Evolutionary conservation across 2,797 vertebrate genomes (phyloP), one percentile per base, ranked within the genome.

Genomic region (Gila robusta): DNA sequence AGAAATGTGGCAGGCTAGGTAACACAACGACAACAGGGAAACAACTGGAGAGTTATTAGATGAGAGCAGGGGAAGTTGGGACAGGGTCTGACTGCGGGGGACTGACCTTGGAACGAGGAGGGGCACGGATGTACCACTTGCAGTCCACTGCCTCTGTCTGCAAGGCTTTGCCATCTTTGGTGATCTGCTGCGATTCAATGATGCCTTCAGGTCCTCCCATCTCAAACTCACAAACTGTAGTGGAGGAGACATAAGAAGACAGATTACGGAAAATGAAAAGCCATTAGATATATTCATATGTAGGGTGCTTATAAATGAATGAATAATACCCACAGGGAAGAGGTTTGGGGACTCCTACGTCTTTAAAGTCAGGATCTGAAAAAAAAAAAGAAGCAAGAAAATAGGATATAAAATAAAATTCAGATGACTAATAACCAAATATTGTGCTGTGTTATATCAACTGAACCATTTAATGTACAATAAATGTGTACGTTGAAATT

Each of bases 331-430:
- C 96, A 99, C 98, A 97, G 96, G 98, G 97, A 91, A 99, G 97
- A 91, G 98, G 97, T 93, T 98, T 98, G 90, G 98, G 96, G 92
- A 96, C 95, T 1, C 98, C 98, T 92, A 99, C 92, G 94, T 99
- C 98, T 96, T 97, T 97, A 96, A 99, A 99, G 95, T 99, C 98
- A 41, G 98, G 98, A 97, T 99, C 98, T 99, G 96, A 94, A 96
- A 94, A 96, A 96, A 94, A 96, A 64, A 19, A 77, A 28, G 73
- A 76, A 35, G 56, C 66, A 82, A 83, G 5, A 83, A 39, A 84
- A 54, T 32, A 66, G 21, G 92, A 39, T 93, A 80, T 84, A 91
- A 79, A 84, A 89, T 35, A 35, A 5, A 26, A 90, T 91, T 90
- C 32, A 92, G 90, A 87, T 90, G 91, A 91, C 88, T 91, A 88